Base-by-base conservation (phyloP, 2,888 invertebrate genomes). In the Xestia c-nigrum region DNA sequence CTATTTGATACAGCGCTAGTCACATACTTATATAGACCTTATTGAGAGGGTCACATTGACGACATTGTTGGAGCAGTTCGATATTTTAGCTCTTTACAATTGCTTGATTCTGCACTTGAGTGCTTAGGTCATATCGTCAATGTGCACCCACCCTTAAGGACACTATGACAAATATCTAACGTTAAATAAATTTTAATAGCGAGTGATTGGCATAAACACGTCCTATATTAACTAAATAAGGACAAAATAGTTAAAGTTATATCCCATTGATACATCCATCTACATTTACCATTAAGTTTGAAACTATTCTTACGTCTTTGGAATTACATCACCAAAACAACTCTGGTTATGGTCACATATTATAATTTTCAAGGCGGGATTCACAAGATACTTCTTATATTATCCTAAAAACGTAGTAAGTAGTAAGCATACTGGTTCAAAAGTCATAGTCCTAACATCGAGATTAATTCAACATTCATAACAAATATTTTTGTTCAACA, bases 251-350 rank as follows among this genome's bases (percentile, higher is more conserved):
- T 85, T 82, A 87, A 83, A 84, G 84, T 84, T 76, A 85, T 86
- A 86, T 87, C 83, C 88, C 86, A 86, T 84, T 81, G 84, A 88
- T 86, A 89, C 87, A 87, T 88, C 72, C 87, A 88, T 89, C 86
- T 88, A 89, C 84, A 89, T 86, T 91, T 93, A 94, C 90, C 91
- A 92, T 93, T 92, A 93, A 92, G 92, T 92, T 94, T 93, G 94
- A 94, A 93, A 96, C 94, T 96, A 96, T 94, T 93, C 93, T 94
- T 96, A 96, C 95, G 92, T 96, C 96, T 96, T 96, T 96, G 96
- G 96, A 96, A 96, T 95, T 93, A 95, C 95, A 96, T 96, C 96
- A 96, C 96, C 96, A 96, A 95, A 96, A 96, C 94, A 93, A 93
- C 94, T 94, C 94, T 90, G 93, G 95, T 95, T 96, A 96, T 96